Evolutionary conservation across 2,888 invertebrate genomes (phyloP).

Genomic region (Torymus texanus): DNA sequence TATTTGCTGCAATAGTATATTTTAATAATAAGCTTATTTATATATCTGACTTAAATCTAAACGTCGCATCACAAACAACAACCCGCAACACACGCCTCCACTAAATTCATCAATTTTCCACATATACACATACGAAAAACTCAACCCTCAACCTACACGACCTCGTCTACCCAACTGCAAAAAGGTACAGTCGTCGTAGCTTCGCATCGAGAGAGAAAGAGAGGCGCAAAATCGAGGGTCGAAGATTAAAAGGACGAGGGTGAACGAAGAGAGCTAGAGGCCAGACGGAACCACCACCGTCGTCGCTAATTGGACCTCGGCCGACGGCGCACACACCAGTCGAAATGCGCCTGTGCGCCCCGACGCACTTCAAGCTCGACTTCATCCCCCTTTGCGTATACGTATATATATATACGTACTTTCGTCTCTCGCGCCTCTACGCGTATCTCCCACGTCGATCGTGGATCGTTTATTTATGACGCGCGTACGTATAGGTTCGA

Average conservation of each 20-base stretch:
- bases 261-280: slow-evolving; percentile 42
- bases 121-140: too few species aligned
- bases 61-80: too few species aligned
- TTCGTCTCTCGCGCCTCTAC: not conserved
- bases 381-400: slow-evolving; percentile 6
- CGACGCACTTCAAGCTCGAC: slow-evolving; percentile 16
- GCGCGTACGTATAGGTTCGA: too few species aligned
- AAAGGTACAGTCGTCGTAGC: too few species aligned
- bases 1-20: too few species aligned
- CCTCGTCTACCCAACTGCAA: too few species aligned
- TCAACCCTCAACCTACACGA: too few species aligned
- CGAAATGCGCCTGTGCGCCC: slow-evolving; percentile 52
- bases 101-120: too few species aligned
- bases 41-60: too few species aligned
- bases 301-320: slow-evolving; percentile 70
- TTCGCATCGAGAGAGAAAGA: not conserved
- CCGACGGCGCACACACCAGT: slow-evolving; percentile 45
- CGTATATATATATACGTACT: not conserved
- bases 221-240: slow-evolving; percentile 32
- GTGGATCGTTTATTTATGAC: too few species aligned
- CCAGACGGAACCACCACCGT: slow-evolving; percentile 60
- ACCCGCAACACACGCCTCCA: too few species aligned
- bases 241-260: slow-evolving; percentile 21
- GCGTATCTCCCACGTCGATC: not conserved
- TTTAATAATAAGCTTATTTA: too few species aligned